These are phyloP conservation scores for Exephanes ischioxanthus DNA, from an alignment of 2,888 invertebrate genomes.

Conservation along the genomic window DNA sequence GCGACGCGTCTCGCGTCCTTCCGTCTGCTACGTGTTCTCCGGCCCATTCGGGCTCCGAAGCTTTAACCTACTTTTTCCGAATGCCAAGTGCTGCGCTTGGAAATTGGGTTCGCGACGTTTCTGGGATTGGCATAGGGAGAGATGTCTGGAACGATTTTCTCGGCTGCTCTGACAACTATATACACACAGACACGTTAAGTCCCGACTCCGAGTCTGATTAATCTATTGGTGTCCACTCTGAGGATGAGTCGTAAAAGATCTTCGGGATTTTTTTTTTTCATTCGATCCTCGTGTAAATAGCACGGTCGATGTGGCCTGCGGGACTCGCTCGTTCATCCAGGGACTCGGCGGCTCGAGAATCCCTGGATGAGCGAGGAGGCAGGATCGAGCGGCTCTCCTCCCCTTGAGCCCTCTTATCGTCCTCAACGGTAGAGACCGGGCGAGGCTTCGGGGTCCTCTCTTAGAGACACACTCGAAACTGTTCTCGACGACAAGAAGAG, in stretches of 20 bases:
- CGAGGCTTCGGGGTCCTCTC: conserved; percentile 7
- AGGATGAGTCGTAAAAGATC: conserved; percentile 27
- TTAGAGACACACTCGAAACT: conserved; percentile 33
- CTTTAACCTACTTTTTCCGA: conserved; percentile 64
- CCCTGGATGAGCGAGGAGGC: not conserved
- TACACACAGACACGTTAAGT: not conserved
- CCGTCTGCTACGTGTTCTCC: conserved; percentile 10
- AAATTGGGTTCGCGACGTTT: conserved; percentile 53
- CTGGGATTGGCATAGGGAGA: conserved; percentile 44
- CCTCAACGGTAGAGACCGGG: not conserved
- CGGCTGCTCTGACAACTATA: not conserved
- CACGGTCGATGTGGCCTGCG: conserved; percentile 3
- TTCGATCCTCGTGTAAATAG: not conserved
- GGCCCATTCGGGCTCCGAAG: conserved; percentile 39
- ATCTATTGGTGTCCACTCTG: conserved; percentile 28
- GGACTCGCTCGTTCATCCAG: not conserved
- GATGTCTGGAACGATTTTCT: conserved; percentile 28
- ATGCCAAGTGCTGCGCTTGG: conserved; percentile 37
- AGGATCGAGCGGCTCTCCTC: not conserved
- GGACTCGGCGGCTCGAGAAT: not conserved
- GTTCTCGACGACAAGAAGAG: conserved; percentile 26
- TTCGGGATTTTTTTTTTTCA: not conserved
- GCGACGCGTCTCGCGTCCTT: conserved; percentile 42
- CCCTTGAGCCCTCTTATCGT: conserved; percentile 36
- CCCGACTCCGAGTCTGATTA: conserved; percentile 33